A percentile compares a stretch with the other conserved stretches of the same genome.
phyloP scores from a whole-genome alignment of 2,113 vertebrate genomes.

The Psephotus haematonotus region DNA sequence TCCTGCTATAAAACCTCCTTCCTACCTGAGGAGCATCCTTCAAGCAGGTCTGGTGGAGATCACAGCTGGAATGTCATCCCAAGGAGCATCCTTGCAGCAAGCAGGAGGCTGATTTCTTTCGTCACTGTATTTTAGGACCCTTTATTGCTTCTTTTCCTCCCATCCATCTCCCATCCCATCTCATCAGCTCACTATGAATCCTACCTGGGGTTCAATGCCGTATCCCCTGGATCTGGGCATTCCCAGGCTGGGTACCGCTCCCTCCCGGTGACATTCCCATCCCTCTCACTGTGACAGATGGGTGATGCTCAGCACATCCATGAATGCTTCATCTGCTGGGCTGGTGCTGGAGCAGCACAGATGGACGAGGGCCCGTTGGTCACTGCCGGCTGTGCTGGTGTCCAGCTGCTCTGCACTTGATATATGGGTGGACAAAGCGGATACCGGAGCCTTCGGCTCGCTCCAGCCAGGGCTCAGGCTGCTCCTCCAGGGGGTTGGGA shows the following conservation, averaged over 20 bases:
- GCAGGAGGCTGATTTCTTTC: not conserved
- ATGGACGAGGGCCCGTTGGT: conserved; percentile 69
- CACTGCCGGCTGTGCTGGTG: conserved; percentile 40
- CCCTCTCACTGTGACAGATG: conserved; percentile 69
- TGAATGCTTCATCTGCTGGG: conserved; percentile 64
- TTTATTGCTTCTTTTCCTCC: not conserved
- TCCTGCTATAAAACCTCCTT: not conserved
- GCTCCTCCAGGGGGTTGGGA: not conserved
- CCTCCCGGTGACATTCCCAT: not conserved
- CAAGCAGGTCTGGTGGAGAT: not conserved
- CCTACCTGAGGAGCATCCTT: not conserved
- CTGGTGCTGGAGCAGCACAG: conserved; percentile 55
- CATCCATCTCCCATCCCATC: not conserved
- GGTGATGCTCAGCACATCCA: conserved; percentile 59
- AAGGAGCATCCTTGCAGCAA: not conserved
- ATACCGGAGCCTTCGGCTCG: not conserved
- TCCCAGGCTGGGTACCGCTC: not conserved
- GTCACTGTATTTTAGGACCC: not conserved
- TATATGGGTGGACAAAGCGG: conserved; percentile 57
- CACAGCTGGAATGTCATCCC: not conserved
- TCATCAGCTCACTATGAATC: accelerated
- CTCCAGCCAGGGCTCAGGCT: not conserved
- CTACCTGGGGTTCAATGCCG: accelerated
- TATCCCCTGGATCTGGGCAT: not conserved
- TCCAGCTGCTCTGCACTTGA: conserved; percentile 79